phyloP scores from a whole-genome alignment of 1,140 invertebrate genomes.

The Callitettix versicolor region DNA sequence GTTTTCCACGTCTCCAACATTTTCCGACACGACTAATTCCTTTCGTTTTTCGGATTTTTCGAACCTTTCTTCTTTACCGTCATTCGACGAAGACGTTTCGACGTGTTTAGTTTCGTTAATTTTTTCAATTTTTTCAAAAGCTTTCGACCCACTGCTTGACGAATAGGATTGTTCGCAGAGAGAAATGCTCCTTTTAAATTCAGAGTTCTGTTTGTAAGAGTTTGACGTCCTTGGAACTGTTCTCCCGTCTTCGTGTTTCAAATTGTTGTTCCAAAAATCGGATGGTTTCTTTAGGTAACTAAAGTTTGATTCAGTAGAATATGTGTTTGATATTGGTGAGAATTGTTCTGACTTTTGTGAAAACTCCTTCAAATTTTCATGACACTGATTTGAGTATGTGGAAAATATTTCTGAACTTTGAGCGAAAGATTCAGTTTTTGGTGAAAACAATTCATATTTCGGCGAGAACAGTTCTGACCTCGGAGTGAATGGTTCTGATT shows the following conservation, averaged over 20 bases:
- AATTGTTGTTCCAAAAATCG: conserved; percentile 3
- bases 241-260: not conserved
- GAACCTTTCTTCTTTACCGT: conserved; percentile 6
- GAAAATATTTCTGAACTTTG: too few species aligned
- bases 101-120: conserved; percentile 5
- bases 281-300: conserved; percentile 1
- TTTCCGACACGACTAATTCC: conserved; percentile 1
- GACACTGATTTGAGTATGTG: too few species aligned
- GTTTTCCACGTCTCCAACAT: not conserved
- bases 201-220: not conserved
- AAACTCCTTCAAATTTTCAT: too few species aligned
- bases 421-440: too few species aligned
- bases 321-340: not conserved
- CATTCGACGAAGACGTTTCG: not conserved
- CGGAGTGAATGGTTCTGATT: not conserved
- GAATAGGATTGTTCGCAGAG: not conserved
- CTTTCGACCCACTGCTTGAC: not conserved
- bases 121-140: conserved; percentile 1
- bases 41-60: conserved; percentile 7
- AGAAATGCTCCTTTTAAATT: conserved; percentile 5
- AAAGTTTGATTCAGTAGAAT: not conserved
- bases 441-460: too few species aligned
- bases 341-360: too few species aligned
- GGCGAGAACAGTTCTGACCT: too few species aligned
- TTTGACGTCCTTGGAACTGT: not conserved